These are phyloP conservation scores for Ectemnius continuus DNA, from an alignment of 2,888 invertebrate genomes.

Conservation along the genomic window DNA sequence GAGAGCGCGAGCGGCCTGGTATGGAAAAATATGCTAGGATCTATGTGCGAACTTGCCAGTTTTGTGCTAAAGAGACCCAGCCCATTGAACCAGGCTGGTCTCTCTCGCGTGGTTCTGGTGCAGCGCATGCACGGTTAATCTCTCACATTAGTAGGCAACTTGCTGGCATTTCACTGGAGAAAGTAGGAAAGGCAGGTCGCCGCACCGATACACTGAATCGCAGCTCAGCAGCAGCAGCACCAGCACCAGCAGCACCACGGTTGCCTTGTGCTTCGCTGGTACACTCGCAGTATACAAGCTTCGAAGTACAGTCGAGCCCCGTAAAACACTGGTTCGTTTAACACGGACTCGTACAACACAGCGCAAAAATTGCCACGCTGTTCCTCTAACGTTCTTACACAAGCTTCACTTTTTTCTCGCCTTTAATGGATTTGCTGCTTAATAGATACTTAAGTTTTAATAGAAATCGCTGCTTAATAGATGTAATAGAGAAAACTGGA, in stretches of 20 bases:
- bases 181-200: constrained; percentile 68
- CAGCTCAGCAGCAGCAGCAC: no score
- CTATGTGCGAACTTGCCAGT: constrained; percentile 1
- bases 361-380: no score
- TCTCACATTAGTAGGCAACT: constrained; percentile 67
- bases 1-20: background rate
- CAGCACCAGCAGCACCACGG: no score
- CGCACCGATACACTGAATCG: constrained; percentile 36
- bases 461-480: no score
- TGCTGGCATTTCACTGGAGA: constrained; percentile 75
- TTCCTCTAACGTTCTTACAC: no score
- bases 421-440: no score
- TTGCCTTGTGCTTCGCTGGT: no score
- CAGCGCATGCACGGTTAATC: constrained; percentile 60
- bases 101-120: background rate
- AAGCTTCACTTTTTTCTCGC: no score
- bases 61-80: constrained; percentile 1
- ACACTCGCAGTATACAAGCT: background rate
- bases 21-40: background rate
- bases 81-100: constrained; percentile 3
- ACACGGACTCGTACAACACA: no score
- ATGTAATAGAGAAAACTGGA: no score
- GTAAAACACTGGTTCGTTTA: no score
- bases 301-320: background rate
- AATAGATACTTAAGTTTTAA: no score